These are phyloP conservation scores for Cuculus canorus DNA, from an alignment of 2,797 vertebrate species.

Conservation along the genomic window DNA sequence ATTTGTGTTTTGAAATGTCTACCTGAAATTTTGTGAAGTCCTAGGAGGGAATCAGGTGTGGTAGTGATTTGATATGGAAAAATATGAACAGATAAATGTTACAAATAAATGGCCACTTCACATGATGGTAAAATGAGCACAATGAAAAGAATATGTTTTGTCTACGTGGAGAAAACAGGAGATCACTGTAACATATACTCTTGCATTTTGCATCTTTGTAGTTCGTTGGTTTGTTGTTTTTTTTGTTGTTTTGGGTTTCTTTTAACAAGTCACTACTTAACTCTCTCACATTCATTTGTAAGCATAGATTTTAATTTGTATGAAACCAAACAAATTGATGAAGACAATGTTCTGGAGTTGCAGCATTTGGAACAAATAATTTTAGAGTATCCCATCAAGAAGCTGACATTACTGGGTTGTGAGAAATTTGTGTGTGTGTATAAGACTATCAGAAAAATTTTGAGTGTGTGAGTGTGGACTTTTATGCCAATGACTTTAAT, in stretches of 20 bases:
- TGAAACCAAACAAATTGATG: not conserved
- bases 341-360: not conserved
- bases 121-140: not conserved
- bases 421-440: not conserved
- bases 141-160: not conserved
- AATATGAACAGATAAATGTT: not conserved
- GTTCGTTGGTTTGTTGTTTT: not conserved
- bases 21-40: not conserved
- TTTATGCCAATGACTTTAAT: not conserved
- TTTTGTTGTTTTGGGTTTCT: not conserved
- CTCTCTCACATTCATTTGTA: not conserved
- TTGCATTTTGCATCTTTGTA: not conserved
- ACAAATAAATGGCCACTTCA: not conserved
- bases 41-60: not conserved
- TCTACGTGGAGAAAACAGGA: not conserved
- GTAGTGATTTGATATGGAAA: not conserved
- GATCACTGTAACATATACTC: not conserved
- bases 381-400: not conserved
- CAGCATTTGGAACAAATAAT: not conserved
- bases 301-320: not conserved
- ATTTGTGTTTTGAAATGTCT: not conserved
- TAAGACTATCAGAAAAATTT: not conserved
- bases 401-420: not conserved
- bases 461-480: not conserved
- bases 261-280: not conserved